Evolutionary conservation across 2,113 vertebrate species (phyloP).

Genomic region (Cryptoleucopteryx plumbea): DNA sequence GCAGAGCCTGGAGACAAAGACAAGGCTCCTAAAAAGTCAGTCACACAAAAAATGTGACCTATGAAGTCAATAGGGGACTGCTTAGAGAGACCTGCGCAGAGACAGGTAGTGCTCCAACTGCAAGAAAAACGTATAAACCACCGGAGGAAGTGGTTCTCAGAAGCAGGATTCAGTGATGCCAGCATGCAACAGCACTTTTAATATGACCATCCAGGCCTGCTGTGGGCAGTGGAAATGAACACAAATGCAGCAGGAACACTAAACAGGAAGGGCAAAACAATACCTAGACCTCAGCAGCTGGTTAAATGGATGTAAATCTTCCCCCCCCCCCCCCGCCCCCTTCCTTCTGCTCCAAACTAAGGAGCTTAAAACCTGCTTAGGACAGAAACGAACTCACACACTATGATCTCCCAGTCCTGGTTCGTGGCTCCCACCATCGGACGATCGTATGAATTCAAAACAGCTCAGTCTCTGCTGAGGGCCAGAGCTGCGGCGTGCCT

Average conservation of each 20-base stretch:
- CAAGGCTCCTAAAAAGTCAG: neutral
- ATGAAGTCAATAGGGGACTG: neutral
- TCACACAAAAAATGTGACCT: neutral
- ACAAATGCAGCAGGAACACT: neutral
- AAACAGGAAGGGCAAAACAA: conserved; percentile 1
- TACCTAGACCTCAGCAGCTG: neutral
- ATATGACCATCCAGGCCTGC: neutral
- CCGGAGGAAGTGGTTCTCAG: neutral
- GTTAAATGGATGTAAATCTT: neutral
- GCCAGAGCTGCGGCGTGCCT: neutral
- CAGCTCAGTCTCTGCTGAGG: neutral
- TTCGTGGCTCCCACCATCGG: neutral
- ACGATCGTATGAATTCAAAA: neutral
- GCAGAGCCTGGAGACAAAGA: neutral
- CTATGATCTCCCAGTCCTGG: neutral
- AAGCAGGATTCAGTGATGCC: neutral
- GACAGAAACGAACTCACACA: neutral
- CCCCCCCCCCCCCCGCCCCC: neutral
- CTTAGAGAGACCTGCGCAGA: neutral
- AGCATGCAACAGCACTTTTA: neutral
- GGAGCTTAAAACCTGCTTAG: neutral
- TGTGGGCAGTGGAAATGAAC: neutral
- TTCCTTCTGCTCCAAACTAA: neutral
- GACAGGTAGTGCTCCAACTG: neutral
- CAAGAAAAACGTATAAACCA: neutral